phyloP scores from a whole-genome alignment of 2,113 vertebrate genomes.

The Brevimyrus niger region DNA sequence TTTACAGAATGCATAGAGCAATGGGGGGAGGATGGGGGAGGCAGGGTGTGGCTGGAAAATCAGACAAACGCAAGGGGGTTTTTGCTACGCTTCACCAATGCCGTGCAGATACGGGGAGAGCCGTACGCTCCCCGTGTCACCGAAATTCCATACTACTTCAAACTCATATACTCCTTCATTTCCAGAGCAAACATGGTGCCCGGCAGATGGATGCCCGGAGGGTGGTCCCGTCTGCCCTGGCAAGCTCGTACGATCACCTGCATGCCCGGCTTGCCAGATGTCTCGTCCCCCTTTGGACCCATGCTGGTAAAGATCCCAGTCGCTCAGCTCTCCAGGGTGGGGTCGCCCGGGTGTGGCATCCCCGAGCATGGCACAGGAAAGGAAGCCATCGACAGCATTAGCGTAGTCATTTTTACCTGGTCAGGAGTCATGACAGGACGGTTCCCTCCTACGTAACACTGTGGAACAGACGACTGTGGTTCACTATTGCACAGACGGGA shows the following conservation, averaged over 20 bases:
- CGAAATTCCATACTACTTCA: conserved; percentile 49
- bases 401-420: background rate
- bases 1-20: background rate
- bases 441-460: background rate
- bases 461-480: background rate
- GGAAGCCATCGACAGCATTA: background rate
- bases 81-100: background rate
- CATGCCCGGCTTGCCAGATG: conserved; percentile 23
- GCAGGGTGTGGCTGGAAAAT: background rate
- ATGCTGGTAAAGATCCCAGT: background rate
- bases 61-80: background rate
- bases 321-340: background rate
- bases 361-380: background rate
- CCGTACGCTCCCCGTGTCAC: conserved; percentile 20
- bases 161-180: conserved; percentile 59
- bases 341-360: background rate
- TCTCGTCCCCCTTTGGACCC: conserved; percentile 8
- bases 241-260: conserved; percentile 35
- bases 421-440: background rate
- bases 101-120: conserved; percentile 47
- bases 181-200: conserved; percentile 42
- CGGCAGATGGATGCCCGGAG: conserved; percentile 64
- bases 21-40: background rate
- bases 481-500: background rate
- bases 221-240: conserved; percentile 43